Conservation (phyloP, 2,113 vertebrate genomes). For the Channa argus region DNA sequence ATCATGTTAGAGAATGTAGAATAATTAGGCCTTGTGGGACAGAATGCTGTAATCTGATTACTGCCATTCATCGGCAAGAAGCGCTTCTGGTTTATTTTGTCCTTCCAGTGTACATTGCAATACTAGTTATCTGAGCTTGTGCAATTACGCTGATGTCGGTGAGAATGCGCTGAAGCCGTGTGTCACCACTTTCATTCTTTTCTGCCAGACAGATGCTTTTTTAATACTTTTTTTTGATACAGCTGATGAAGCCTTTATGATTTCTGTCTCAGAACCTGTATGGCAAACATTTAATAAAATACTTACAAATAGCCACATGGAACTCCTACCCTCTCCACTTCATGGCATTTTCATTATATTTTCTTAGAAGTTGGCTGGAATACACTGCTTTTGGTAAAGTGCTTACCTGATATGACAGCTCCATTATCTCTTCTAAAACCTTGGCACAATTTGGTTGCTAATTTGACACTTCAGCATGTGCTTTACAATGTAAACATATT, state of each 20-base stretch:
- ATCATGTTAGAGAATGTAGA: slow-evolving; percentile 16
- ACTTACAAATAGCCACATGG: slow-evolving; percentile 42
- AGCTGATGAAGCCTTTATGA: slow-evolving; percentile 14
- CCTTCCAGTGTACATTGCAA: neutral
- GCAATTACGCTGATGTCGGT: slow-evolving; percentile 7
- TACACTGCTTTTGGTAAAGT: slow-evolving; percentile 21
- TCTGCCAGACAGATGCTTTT: slow-evolving; percentile 17
- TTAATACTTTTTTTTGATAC: no score
- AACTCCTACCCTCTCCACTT: slow-evolving; percentile 28
- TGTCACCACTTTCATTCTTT: slow-evolving; percentile 2
- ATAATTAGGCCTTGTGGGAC: slow-evolving; percentile 22
- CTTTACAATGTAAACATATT: neutral
- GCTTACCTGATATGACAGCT: slow-evolving; percentile 13
- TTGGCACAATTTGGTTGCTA: neutral
- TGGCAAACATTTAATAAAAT: slow-evolving; percentile 41
- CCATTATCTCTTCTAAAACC: slow-evolving; percentile 17
- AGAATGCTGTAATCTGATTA: slow-evolving; percentile 8
- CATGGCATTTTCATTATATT: slow-evolving; percentile 49
- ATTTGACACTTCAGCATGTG: neutral
- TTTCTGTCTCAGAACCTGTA: slow-evolving; percentile 11
- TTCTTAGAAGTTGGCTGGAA: slow-evolving; percentile 14
- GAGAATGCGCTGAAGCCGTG: slow-evolving; percentile 1
- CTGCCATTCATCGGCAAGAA: slow-evolving; percentile 1
- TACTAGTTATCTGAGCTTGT: neutral
- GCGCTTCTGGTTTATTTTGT: slow-evolving; percentile 6